Base-by-base conservation (phyloP, 2,888 invertebrate genomes). In the Eupithecia vulgata region DNA sequence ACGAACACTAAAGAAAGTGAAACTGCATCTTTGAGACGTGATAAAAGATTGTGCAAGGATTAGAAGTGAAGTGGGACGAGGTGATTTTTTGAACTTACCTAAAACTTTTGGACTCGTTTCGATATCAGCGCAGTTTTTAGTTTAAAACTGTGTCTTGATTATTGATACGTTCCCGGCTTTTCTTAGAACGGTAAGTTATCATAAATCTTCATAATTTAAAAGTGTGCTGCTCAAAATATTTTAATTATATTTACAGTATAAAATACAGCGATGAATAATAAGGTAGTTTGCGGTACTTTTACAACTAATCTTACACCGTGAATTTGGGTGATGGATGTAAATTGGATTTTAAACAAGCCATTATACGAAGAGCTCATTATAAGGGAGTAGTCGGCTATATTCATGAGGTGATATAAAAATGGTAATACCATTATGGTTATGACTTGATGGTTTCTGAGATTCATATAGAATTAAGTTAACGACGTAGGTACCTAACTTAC, bases 51-150 rank as follows among this genome's bases (percentile, higher is more conserved):
- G 90, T 91, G 89, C 87, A 88, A 89, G 88, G 88, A 88, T 82
- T 83, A 80, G 73, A 83, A 85, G 90, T 91, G 86, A 81, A 85
- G 89, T 90, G 88, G 84, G 84, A 86, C 87, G 81, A 83, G 80
- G 72, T 74, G 71, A 21, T 64, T 80, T 84, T 4, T 87, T 85
- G 84, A 84, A 81, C 85, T 84, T 89, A 84, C 80, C 74, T 78
- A 81, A 82, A 87, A 87, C 85, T 85, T 84, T 83, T 81, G 84
- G 87, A 91, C 91, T 88, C 79, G 87, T 90, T 90, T 91, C 90
- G 88, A 91, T 94, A 94, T 94, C 94, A 87, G 88, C 91, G 78
- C 91, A 88, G 92, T 94, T 94, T 94, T 92, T 81, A 80, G 75
- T 81, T 80, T 79, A 85, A 92, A 94, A 94, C 91, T 92, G 93